Percentiles rank a stretch among this genome's conserved stretches.
phyloP scores from a whole-genome alignment of 2,888 invertebrate species.

The Idaea biselata region DNA sequence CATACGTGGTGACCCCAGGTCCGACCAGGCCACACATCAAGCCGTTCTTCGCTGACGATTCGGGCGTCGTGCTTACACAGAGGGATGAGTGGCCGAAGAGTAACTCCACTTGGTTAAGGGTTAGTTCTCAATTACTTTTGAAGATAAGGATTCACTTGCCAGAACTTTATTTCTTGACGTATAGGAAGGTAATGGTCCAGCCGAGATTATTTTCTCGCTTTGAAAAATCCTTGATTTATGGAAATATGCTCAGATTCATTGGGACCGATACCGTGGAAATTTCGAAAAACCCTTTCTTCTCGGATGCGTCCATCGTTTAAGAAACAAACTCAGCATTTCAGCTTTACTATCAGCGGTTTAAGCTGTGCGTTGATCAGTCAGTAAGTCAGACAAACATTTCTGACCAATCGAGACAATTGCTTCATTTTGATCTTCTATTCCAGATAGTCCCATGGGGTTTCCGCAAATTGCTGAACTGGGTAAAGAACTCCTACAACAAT shows the following conservation, averaged over 20 bases:
- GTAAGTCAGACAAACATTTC: too few relatives aligned
- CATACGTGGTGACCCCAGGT: conserved; percentile 61
- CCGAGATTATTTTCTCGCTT: too few relatives aligned
- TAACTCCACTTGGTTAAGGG: conserved; percentile 75
- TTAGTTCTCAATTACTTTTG: conserved; percentile 37
- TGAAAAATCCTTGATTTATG: too few relatives aligned
- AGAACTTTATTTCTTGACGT: not conserved
- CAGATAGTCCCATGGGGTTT: conserved; percentile 85
- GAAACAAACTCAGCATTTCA: too few relatives aligned
- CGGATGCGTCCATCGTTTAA: too few relatives aligned
- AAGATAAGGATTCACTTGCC: not conserved
- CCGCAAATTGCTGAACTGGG: conserved; percentile 82
- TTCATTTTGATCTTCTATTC: not conserved
- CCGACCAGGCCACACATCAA: conserved; percentile 34
- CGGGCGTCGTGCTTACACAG: conserved; percentile 52
- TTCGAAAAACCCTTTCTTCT: too few relatives aligned
- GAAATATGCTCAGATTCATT: too few relatives aligned
- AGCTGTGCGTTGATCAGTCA: too few relatives aligned
- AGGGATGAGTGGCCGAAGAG: conserved; percentile 74
- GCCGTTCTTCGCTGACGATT: conserved; percentile 64
- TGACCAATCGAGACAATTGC: not conserved
- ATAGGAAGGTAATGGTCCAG: too few relatives aligned
- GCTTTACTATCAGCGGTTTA: too few relatives aligned
- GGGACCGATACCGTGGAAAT: too few relatives aligned
- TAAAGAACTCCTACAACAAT: conserved; percentile 80